Evolutionary conservation across 2,797 vertebrate species (phyloP).

Genomic region (Etheostoma nigrum): DNA sequence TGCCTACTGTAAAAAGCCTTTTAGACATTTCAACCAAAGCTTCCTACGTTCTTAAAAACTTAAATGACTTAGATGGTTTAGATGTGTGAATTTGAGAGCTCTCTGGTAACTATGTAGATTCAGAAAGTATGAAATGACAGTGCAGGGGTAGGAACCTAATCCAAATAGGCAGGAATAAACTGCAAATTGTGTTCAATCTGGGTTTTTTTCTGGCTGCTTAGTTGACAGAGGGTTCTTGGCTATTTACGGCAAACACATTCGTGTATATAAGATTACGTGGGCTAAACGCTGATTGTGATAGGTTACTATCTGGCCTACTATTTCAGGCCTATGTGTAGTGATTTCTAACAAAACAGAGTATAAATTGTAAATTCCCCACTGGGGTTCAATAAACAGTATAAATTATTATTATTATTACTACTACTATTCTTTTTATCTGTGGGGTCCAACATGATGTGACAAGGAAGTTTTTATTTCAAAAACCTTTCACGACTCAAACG

Average conservation of each 20-base stretch:
- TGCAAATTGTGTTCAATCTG: neutral
- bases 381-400: no score
- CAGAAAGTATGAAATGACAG: neutral
- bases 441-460: no score
- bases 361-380: no score
- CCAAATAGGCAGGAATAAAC: slow-evolving; percentile 3
- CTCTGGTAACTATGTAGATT: neutral
- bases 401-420: no score
- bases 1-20: slow-evolving; percentile 28
- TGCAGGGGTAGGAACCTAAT: neutral
- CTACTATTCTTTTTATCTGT: no score
- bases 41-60: slow-evolving; percentile 10
- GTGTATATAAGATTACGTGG: neutral
- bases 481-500: neutral
- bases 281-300: no score
- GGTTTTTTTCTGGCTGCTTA: neutral
- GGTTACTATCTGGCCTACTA: no score
- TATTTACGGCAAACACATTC: neutral
- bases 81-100: slow-evolving; percentile 27
- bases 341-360: no score
- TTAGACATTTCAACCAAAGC: slow-evolving; percentile 32
- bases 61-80: slow-evolving; percentile 25
- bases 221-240: neutral
- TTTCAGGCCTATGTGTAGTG: no score
- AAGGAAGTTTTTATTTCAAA: no score